These are phyloP conservation scores for Euura saliciscinereae DNA, from an alignment of 1,140 invertebrate genomes.

Conservation along the genomic window DNA sequence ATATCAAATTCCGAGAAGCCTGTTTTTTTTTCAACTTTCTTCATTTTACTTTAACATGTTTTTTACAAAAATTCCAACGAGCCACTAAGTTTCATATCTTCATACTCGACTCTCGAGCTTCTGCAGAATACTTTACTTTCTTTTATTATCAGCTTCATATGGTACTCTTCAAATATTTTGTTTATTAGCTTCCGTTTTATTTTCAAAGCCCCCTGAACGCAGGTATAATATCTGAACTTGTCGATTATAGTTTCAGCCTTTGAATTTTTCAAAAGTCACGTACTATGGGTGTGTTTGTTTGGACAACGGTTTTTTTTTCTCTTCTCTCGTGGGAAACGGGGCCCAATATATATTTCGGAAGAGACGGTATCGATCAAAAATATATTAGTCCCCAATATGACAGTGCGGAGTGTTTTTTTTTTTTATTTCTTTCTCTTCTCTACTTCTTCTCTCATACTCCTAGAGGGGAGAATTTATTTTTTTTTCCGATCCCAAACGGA, in stretches of 20 bases:
- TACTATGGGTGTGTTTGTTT: constrained; percentile 57
- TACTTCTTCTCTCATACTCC: neutral
- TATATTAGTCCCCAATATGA: constrained; percentile 61
- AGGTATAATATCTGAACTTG: neutral
- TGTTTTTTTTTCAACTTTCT: neutral
- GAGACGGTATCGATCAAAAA: constrained; percentile 57
- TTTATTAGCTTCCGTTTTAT: neutral
- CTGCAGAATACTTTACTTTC: neutral
- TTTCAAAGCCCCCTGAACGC: neutral
- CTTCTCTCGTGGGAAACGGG: constrained; percentile 50
- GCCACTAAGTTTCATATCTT: neutral
- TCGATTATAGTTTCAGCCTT: neutral
- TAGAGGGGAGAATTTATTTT: constrained; percentile 22
- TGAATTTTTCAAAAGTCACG: constrained; percentile 29
- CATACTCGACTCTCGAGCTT: neutral
- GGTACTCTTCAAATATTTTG: neutral
- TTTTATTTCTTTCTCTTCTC: constrained; percentile 40
- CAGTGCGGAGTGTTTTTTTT: constrained; percentile 57
- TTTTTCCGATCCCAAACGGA: constrained; percentile 31
- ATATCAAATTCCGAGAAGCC: constrained; percentile 57
- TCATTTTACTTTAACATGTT: neutral
- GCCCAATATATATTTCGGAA: constrained; percentile 34
- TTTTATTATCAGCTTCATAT: neutral
- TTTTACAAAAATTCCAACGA: constrained; percentile 3
- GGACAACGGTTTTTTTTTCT: constrained; percentile 54